Conservation (phyloP, 2,888 invertebrate species). For the Hydropsyche betteni region DNA sequence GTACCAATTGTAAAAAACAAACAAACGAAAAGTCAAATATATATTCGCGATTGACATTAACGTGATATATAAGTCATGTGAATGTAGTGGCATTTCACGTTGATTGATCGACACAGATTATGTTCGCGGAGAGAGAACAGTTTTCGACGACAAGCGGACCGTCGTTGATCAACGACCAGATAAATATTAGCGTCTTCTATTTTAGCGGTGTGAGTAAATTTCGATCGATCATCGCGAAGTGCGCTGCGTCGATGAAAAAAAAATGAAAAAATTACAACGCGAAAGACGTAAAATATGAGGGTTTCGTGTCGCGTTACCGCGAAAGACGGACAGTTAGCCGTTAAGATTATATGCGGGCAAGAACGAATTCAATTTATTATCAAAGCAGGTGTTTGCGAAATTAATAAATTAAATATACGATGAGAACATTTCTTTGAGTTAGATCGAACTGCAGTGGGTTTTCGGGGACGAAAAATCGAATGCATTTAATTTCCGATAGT, state of each 20-base stretch:
- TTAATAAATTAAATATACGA: not conserved
- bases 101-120: constrained; percentile 35
- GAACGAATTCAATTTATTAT: constrained; percentile 19
- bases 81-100: constrained; percentile 32
- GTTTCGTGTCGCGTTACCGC: not conserved
- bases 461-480: not conserved
- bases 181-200: constrained; percentile 1
- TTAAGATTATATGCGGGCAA: constrained; percentile 39
- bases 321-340: constrained; percentile 26
- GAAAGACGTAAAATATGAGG: not conserved
- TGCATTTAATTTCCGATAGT: not conserved
- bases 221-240: too few relatives aligned
- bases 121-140: not conserved
- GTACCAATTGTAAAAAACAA: too few relatives aligned
- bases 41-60: too few relatives aligned
- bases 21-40: too few relatives aligned
- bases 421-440: not conserved
- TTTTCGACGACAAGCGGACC: not conserved
- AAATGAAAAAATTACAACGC: not conserved
- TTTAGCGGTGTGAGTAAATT: not conserved
- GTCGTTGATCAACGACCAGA: not conserved
- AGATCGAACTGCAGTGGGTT: not conserved
- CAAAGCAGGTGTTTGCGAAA: constrained; percentile 32
- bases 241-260: not conserved
- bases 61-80: constrained; percentile 26